A percentile compares a stretch with the other conserved stretches of the same genome.
Evolutionary conservation across 2,888 invertebrate species (phyloP).

Genomic region (Eupithecia centaureata): DNA sequence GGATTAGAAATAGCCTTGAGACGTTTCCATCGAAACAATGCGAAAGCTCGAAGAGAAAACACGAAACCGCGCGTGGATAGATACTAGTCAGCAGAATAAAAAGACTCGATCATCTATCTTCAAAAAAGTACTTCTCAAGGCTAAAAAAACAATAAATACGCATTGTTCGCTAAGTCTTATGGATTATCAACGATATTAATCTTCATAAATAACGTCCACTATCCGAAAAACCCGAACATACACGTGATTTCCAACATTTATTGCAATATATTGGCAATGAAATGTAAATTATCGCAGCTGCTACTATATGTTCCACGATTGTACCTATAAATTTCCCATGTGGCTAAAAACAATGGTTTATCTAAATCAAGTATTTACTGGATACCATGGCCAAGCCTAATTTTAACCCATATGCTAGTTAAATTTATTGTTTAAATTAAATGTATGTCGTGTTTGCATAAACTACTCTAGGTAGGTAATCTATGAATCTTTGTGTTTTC

Average conservation of each 20-base stretch:
- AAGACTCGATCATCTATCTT: conserved; percentile 7
- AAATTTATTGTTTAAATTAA: too few species aligned
- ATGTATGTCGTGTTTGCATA: too few species aligned
- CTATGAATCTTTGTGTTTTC: too few species aligned
- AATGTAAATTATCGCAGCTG: conserved; percentile 37
- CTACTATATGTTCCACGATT: conserved; percentile 32
- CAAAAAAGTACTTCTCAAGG: conserved; percentile 21
- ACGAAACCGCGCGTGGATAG: too few species aligned
- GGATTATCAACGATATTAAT: conserved; percentile 25
- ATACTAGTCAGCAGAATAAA: conserved; percentile 6
- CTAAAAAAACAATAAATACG: conserved; percentile 15
- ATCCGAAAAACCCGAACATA: conserved; percentile 41
- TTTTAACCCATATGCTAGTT: too few species aligned
- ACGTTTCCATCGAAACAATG: too few species aligned
- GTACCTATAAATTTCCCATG: conserved; percentile 36
- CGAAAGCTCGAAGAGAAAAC: too few species aligned
- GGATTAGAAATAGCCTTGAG: too few species aligned
- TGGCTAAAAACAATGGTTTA: conserved; percentile 19
- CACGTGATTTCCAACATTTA: conserved; percentile 42
- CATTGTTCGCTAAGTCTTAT: conserved; percentile 13
- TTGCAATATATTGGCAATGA: conserved; percentile 42
- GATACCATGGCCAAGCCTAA: too few species aligned
- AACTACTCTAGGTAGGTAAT: too few species aligned
- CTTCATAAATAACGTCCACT: conserved; percentile 35
- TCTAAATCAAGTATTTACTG: neutral